Percentiles rank a stretch among this genome's conserved stretches.
Evolutionary conservation across 2,888 invertebrate species (phyloP).

Genomic region (Dascillus cervinus): DNA sequence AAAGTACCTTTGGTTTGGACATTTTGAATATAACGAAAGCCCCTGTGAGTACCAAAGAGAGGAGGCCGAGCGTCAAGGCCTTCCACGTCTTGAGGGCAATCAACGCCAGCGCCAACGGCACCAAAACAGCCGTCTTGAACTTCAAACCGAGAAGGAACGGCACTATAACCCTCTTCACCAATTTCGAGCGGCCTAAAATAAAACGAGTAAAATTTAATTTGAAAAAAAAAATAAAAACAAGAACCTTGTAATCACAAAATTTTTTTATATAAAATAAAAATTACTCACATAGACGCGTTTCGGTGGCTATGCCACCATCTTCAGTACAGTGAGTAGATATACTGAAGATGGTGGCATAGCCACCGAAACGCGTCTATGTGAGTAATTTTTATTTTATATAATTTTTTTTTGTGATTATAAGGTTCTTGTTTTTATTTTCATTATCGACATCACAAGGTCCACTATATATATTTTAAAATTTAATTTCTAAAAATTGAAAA

Average conservation of each 20-base stretch:
- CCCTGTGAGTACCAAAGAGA: slow-evolving; percentile 76
- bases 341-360: too few relatives aligned
- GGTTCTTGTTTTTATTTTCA: too few relatives aligned
- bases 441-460: too few relatives aligned
- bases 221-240: slow-evolving; percentile 3
- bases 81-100: slow-evolving; percentile 88
- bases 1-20: slow-evolving; percentile 67
- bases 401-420: too few relatives aligned
- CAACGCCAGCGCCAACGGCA: slow-evolving; percentile 71
- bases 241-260: too few relatives aligned
- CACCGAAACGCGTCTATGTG: too few relatives aligned
- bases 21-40: slow-evolving; percentile 82
- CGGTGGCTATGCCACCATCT: too few relatives aligned
- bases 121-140: slow-evolving; percentile 77
- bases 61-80: slow-evolving; percentile 74
- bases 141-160: slow-evolving; percentile 81
- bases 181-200: slow-evolving; percentile 60
- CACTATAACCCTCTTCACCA: slow-evolving; percentile 76
- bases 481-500: slow-evolving; percentile 1
- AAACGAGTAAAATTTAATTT: slow-evolving; percentile 20
- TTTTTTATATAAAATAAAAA: too few relatives aligned
- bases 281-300: too few relatives aligned
- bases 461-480: too few relatives aligned
- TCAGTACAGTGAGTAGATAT: too few relatives aligned
- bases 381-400: too few relatives aligned